A percentile compares a stretch with the other conserved stretches of the same genome.
Evolutionary conservation across 2,888 invertebrate species (phyloP).

Genomic region (Melanostoma mellinum): DNA sequence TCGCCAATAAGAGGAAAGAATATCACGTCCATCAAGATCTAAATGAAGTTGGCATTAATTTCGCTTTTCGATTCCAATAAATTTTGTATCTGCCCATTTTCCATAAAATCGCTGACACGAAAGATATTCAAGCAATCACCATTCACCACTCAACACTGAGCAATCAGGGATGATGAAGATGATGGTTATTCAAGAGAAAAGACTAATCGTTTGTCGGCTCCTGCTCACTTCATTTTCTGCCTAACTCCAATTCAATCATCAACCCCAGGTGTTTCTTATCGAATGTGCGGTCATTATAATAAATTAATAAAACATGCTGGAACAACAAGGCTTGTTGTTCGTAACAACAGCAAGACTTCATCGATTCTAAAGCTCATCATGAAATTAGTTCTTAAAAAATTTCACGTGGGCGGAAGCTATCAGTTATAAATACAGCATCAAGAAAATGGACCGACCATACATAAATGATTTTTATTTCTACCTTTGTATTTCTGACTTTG

Average conservation of each 20-base stretch:
- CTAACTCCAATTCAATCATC: conserved; percentile 52
- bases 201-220: conserved; percentile 55
- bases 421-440: too few relatives aligned
- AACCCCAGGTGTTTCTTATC: conserved; percentile 60
- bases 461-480: too few relatives aligned
- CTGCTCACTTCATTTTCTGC: conserved; percentile 12
- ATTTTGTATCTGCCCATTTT: conserved; percentile 5
- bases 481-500: too few relatives aligned
- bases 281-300: conserved; percentile 54
- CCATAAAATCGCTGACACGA: conserved; percentile 36
- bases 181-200: conserved; percentile 53
- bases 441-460: too few relatives aligned
- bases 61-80: conserved; percentile 25
- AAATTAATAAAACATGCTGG: conserved; percentile 35
- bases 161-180: conserved; percentile 12
- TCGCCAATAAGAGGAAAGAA: background rate
- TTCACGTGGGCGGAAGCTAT: too few relatives aligned
- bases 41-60: conserved; percentile 46
- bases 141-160: background rate
- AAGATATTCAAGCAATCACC: conserved; percentile 28
- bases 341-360: background rate
- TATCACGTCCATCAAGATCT: conserved; percentile 17
- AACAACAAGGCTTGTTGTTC: conserved; percentile 15
- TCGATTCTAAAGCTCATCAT: conserved; percentile 49
- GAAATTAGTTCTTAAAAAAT: conserved; percentile 45